phyloP scores from a whole-genome alignment of 1,140 invertebrate genomes.

The Archegozetes longisetosus region DNA sequence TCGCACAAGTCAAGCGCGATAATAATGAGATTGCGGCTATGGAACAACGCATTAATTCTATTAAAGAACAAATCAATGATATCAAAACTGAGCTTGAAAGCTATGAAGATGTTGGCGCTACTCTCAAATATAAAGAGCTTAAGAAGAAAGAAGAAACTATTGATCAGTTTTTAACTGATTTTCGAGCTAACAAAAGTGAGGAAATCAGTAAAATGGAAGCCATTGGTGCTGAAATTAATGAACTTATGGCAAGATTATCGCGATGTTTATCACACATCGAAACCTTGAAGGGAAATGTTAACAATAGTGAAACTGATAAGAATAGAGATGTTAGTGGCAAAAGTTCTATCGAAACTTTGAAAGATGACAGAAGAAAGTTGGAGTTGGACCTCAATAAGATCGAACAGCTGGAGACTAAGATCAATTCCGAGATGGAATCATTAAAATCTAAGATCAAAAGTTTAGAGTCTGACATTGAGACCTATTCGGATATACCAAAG shows the following conservation, averaged over 20 bases:
- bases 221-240: constrained; percentile 10
- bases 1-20: constrained; percentile 17
- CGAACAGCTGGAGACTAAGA: constrained; percentile 13
- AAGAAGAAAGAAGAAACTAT: constrained; percentile 12
- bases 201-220: not conserved
- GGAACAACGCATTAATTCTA: not conserved
- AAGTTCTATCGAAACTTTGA: not conserved
- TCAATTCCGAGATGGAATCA: constrained; percentile 7
- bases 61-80: not conserved
- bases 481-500: constrained; percentile 9
- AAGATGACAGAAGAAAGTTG: constrained; percentile 15
- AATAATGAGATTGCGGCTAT: constrained; percentile 11
- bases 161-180: constrained; percentile 10
- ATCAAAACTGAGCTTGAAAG: constrained; percentile 2
- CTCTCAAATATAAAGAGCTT: constrained; percentile 12
- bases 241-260: not conserved
- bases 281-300: not conserved
- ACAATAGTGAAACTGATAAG: not conserved
- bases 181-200: not conserved
- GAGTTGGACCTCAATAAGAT: constrained; percentile 16
- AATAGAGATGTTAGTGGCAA: not conserved
- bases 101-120: constrained; percentile 9
- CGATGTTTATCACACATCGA: constrained; percentile 11
- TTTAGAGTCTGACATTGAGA: constrained; percentile 8
- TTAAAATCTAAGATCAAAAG: constrained; percentile 5